A percentile compares a stretch with the other conserved stretches of the same genome.
Evolutionary conservation across 92 coral and sea anemone genomes (phyloP).

Genomic region (Montipora capitata): DNA sequence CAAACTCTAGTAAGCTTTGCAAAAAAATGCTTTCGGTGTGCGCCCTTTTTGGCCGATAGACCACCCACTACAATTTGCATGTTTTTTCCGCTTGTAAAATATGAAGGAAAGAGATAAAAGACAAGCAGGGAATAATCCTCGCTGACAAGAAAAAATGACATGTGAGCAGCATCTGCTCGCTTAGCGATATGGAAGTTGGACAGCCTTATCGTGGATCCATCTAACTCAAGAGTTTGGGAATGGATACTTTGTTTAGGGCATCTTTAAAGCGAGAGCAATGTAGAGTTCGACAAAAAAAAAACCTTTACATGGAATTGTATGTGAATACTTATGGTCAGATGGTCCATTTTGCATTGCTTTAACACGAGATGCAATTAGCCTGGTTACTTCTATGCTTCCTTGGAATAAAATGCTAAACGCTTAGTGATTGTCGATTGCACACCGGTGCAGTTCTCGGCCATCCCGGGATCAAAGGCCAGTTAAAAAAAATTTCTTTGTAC

Average conservation of each 20-base stretch:
- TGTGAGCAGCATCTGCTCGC: constrained; percentile 39
- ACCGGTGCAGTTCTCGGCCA: not conserved
- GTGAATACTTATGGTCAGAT: too few relatives aligned
- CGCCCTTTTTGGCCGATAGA: constrained; percentile 14
- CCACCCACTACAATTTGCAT: constrained; percentile 50
- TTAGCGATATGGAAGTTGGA: constrained; percentile 2
- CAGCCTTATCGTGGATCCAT: not conserved
- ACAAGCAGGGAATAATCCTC: constrained; percentile 44
- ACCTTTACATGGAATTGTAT: not conserved
- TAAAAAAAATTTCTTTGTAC: too few relatives aligned
- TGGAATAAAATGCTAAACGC: not conserved
- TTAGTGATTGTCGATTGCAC: not conserved
- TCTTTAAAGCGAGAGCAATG: not conserved
- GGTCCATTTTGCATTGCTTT: too few relatives aligned
- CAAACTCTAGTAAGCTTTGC: not conserved
- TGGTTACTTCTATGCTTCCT: not conserved
- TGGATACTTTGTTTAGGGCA: not conserved
- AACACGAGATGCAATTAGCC: too few relatives aligned
- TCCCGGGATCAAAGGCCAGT: too few relatives aligned
- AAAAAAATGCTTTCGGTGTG: not conserved
- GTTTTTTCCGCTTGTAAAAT: constrained; percentile 11
- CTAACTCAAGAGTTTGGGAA: not conserved
- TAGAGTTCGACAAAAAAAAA: not conserved
- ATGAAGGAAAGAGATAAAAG: constrained; percentile 45
- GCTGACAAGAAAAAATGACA: constrained; percentile 55